A percentile compares a stretch with the other conserved stretches of the same genome.
These are phyloP conservation scores for Desmodus rotundus DNA, from an alignment of 2,113 vertebrate genomes.

Conservation along the genomic window DNA sequence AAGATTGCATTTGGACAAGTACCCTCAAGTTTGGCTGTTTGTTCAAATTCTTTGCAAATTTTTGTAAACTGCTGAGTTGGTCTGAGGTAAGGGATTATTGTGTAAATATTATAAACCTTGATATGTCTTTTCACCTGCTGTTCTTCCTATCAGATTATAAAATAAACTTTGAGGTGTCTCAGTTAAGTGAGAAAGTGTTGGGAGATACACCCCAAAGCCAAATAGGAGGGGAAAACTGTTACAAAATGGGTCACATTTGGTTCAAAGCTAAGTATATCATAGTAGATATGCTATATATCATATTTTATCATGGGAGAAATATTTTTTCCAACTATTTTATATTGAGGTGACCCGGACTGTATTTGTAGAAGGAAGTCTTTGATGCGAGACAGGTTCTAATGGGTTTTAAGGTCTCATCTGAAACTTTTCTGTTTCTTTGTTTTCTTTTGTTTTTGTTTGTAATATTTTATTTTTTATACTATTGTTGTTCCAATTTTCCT, in stretches of 20 bases:
- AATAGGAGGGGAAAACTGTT: neutral
- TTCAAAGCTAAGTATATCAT: neutral
- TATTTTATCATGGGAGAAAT: neutral
- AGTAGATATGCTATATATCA: neutral
- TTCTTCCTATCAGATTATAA: slow-evolving; percentile 33
- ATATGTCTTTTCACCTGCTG: neutral
- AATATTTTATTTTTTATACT: too few relatives aligned
- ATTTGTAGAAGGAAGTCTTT: neutral
- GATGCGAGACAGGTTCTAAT: neutral
- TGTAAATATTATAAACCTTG: neutral
- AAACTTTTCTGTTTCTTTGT: neutral
- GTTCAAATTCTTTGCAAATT: slow-evolving; percentile 53
- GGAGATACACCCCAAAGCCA: neutral
- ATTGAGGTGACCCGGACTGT: neutral
- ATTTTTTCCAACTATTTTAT: slow-evolving; percentile 8
- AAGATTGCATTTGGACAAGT: slow-evolving; percentile 47
- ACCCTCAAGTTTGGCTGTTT: slow-evolving; percentile 43
- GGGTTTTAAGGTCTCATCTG: neutral
- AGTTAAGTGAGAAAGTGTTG: neutral
- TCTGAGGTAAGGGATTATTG: neutral
- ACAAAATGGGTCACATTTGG: neutral
- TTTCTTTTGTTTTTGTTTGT: too few relatives aligned
- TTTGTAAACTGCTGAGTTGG: slow-evolving; percentile 11
- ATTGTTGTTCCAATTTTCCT: too few relatives aligned
- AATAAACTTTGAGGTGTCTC: slow-evolving; percentile 5